Evolutionary conservation across 23 tunicate species (phyloP).

Genomic region (Ascidia mentula): DNA sequence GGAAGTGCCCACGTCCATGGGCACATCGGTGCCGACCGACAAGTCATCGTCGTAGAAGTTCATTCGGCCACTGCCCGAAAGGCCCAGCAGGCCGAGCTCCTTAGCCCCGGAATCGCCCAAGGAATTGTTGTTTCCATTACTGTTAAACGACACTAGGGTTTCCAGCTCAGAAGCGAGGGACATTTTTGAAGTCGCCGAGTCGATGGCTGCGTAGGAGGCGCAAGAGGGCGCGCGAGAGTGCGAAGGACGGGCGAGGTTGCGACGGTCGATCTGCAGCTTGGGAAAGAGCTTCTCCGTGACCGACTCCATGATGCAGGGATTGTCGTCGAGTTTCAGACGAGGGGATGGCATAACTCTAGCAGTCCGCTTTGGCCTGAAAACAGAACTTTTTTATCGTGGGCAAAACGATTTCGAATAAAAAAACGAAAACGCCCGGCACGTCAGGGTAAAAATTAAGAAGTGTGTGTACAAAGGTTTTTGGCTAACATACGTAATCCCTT

Average conservation of each 20-base stretch:
- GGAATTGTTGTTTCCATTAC: background rate
- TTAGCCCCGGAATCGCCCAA: background rate
- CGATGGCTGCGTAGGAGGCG: background rate
- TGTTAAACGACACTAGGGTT: background rate
- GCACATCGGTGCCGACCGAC: conserved; percentile 1
- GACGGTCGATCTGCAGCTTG: conserved; percentile 58
- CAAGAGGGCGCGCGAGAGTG: conserved; percentile 2
- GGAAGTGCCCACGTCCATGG: conserved; percentile 39
- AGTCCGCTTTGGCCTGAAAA: conserved; percentile 62
- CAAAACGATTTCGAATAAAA: too few relatives aligned
- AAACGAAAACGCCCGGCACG: too few relatives aligned
- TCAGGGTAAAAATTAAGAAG: too few relatives aligned
- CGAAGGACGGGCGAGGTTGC: background rate
- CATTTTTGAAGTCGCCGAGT: conserved; percentile 2
- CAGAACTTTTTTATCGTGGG: too few relatives aligned
- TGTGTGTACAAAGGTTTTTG: too few relatives aligned
- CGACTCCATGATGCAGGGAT: conserved; percentile 85
- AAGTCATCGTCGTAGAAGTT: conserved; percentile 18
- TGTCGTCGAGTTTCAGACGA: conserved; percentile 56
- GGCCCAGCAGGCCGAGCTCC: conserved; percentile 19
- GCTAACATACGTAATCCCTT: too few relatives aligned
- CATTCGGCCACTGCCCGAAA: conserved; percentile 2
- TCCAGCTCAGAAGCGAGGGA: background rate
- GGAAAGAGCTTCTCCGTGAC: conserved; percentile 81
- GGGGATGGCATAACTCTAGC: conserved; percentile 56